phyloP scores from a whole-genome alignment of 2,113 vertebrate species.

The Chloropsis hardwickii region DNA sequence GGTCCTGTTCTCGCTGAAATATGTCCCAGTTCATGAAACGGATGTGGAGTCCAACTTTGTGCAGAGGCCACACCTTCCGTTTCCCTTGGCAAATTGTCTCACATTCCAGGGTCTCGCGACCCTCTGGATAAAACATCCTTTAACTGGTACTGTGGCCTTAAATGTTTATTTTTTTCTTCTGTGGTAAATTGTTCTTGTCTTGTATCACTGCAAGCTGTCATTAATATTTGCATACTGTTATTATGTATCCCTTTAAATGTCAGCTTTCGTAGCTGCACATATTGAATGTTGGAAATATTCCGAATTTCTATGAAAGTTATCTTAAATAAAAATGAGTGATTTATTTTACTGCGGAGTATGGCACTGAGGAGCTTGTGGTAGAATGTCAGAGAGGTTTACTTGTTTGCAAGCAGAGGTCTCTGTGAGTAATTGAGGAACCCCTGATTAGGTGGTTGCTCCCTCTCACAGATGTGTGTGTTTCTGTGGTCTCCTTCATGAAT shows the following conservation, averaged over 20 bases:
- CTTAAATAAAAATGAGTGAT: background rate
- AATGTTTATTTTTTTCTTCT: constrained; percentile 31
- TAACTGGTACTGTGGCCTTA: constrained; percentile 29
- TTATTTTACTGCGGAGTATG: background rate
- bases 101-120: constrained; percentile 48
- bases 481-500: background rate
- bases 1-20: constrained; percentile 6
- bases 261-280: background rate
- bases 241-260: constrained; percentile 4
- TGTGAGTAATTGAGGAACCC: background rate
- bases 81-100: constrained; percentile 65
- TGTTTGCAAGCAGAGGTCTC: background rate
- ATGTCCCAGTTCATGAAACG: constrained; percentile 9
- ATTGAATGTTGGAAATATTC: background rate
- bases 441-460: background rate
- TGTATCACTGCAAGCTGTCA: background rate
- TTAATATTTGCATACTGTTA: constrained; percentile 39
- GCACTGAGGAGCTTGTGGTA: background rate
- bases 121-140: constrained; percentile 52
- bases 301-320: background rate
- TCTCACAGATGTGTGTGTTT: background rate
- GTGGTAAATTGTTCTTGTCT: background rate
- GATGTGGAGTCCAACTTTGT: constrained; percentile 16
- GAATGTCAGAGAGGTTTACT: background rate
- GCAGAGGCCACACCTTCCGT: constrained; percentile 2